Evolutionary conservation across 1,140 invertebrate genomes (phyloP).

Genomic region (Zaprionus ghesquierei): DNA sequence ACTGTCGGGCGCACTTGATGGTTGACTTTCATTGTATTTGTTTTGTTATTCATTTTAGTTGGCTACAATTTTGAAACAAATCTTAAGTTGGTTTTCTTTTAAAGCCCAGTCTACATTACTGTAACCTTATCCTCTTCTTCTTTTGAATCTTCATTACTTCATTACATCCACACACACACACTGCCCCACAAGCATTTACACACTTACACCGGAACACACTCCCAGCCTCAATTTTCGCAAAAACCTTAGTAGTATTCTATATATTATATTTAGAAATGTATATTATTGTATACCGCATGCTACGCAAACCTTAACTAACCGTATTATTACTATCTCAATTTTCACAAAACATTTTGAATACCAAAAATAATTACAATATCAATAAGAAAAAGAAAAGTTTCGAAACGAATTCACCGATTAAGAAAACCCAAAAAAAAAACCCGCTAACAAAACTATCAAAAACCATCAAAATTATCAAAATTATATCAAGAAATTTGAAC

Average conservation of each 20-base stretch:
- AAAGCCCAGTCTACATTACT: background rate
- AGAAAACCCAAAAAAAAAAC: slow-evolving; percentile 2
- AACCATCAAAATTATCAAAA: slow-evolving; percentile 41
- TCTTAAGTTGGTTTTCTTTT: too few species aligned
- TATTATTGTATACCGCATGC: slow-evolving; percentile 14
- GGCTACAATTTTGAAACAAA: too few species aligned
- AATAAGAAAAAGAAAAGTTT: slow-evolving; percentile 34
- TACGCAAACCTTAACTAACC: background rate
- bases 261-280: background rate
- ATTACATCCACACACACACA: background rate
- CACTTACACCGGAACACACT: slow-evolving; percentile 14
- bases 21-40: too few species aligned
- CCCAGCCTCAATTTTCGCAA: background rate
- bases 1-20: too few species aligned
- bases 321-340: background rate
- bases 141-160: background rate
- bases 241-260: background rate
- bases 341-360: slow-evolving; percentile 23
- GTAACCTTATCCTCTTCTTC: background rate
- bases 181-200: slow-evolving; percentile 4
- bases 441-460: slow-evolving; percentile 27
- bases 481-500: slow-evolving; percentile 49
- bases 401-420: slow-evolving; percentile 10
- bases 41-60: too few species aligned
- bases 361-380: slow-evolving; percentile 9